Base-by-base conservation (phyloP, 2,113 vertebrate genomes). In the Pristiophorus japonicus region DNA sequence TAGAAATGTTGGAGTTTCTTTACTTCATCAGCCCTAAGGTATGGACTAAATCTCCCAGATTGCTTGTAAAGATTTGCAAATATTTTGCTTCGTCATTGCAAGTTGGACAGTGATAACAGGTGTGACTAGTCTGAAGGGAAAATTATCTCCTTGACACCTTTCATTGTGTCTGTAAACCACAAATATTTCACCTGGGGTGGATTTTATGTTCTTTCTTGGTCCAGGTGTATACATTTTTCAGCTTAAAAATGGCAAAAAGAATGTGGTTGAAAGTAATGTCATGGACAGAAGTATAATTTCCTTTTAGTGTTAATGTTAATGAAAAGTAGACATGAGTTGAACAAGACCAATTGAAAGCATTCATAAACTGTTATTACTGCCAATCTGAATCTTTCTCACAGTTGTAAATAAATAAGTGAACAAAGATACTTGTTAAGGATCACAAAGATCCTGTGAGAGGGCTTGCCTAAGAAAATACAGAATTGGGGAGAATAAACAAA, bases 11-110 rank as follows among this genome's bases (percentile, higher is more conserved):
- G 47, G n/a, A 94, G 63, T 94, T 45, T 24, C 42, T 45, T 24
- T 67, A 47, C 38, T 94, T 94, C 92, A 70, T 70, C 38, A 94
- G 42, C 92, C 92, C 42, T 66, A 66, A 94, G 65, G 63, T 94
- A 94, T 66, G 7, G 65, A 67, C 92, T 94, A 94, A 94, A 67
- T 94, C 92, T 94, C 38, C 47, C 65, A 45, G 92, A 94, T 70
- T 94, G 63, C 65, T 94, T 47, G 92, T 70, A 94, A 94, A 94
- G 92, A 66, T 67, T 70, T 67, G 62, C 65, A 94, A 94, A 94
- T 70, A 94, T 94, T 94, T 94, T 94, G 65, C 42, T 94, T 94
- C 24, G 70, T 66, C 38, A 94, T 94, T 94, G 63, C 65, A 94
- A 27, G 38, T 67, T 94, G 62, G 92, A 70, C 24, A 70, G 22